Base-by-base conservation (phyloP, 2,888 invertebrate genomes). In the Dryococelus australis region DNA sequence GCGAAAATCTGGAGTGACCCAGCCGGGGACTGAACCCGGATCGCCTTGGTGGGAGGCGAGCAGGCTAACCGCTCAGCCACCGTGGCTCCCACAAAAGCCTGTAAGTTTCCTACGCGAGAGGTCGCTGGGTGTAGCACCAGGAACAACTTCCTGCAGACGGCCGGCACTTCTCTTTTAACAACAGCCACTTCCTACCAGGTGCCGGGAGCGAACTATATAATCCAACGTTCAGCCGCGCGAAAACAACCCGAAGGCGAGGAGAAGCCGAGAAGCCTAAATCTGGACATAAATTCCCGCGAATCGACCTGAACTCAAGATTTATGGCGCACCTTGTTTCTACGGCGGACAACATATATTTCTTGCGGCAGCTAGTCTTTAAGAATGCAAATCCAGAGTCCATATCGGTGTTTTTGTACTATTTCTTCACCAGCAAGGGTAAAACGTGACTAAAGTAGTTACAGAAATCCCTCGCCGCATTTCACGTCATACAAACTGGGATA, bases 251-350 rank as follows among this genome's bases (percentile, higher is more conserved):
- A 16, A 65, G 24, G 65, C 65, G 65, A 20, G 16, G 65, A 65
- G 24, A 65, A 65, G 65, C n/a, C 47, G 47, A 47, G 16, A 47
- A 47, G 47, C 65, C 65, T n/a, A n/a, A n/a, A 65, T 65, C 65
- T 65, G 65, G 65, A 65, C 65, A 65, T 65, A n/a, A 65, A 65
- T 65, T n/a, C n/a, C n/a, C 20, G 65, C 65, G 65, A n/a, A 65
- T n/a, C 24, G 65, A 65, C 65, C 65, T 65, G 65, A 65, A n/a
- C 65, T n/a, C 65, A 65, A 65, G 65, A 65, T 65, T 65, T 65
- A 65, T 20, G 8, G 47, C 47, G 16, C 8, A 16, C 47, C 16
- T 47, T 16, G 47, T 35, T 47, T 47, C 47, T 16, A 16, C 47
- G 47, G 47, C 47, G 47, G 47, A 16, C 8, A 13, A 47, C 47